Evolutionary conservation across 2,113 vertebrate species (phyloP), one percentile per base, ranked within the genome.

Genomic region (Podarcis raffonei): DNA sequence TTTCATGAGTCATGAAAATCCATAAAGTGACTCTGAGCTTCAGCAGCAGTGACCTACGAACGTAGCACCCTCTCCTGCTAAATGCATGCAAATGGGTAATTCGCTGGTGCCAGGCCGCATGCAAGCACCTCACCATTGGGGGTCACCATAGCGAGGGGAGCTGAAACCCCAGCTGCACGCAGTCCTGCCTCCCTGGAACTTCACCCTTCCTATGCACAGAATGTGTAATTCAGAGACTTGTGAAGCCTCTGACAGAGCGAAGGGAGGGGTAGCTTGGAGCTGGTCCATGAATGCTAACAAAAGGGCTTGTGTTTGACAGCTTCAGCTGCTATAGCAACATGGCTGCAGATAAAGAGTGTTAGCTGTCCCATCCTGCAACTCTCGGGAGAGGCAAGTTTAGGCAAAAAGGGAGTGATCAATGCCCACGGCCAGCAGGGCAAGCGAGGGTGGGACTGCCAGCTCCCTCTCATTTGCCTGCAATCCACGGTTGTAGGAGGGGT

Each of bases 301-400:
- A 89, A 86, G 80, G 66, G 72, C 42, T 86, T 89, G 87, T 91
- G 83, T 86, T 89, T 53, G 15, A 39, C 32, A 85, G 71, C 76
- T 84, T 66, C 87, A 82, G 83, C 83, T 88, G 71, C 87, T 85
- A 86, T 91, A 85, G 79, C 74, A 83, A 89, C 87, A 71, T 62
- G 65, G 30, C 79, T 82, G 35, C 11, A 77, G 83, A 78, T 39
- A 66, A 72, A 74, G 87, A 53, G 65, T 4, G 65, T 68, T 35
- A 48, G 32, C 86, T 65, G 62, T 84, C 72, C 86, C 72, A 81
- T 77, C 84, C 74, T 66, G 78, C 77, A 42, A 48, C 69, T 80
- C 69, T 23, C 35, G 3, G 37, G 62, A 68, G 30, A 84, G 12
- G 37, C 59, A 30, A 84, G 80, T 16, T 37, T 53, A 48, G 57